Conservation (phyloP, 1,140 invertebrate genomes). For the Cotesia glomerata region DNA sequence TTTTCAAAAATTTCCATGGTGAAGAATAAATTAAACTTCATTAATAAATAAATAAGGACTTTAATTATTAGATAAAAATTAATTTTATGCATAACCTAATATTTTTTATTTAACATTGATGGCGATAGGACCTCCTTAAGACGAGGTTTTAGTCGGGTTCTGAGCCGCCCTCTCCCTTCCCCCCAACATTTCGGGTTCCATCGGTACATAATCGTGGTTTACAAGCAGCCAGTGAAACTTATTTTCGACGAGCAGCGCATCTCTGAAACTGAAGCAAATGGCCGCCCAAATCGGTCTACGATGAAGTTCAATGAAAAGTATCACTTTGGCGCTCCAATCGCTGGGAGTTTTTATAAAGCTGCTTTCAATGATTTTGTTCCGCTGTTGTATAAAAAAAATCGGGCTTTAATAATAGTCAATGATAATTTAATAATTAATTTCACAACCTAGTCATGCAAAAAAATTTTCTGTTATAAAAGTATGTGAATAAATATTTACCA, state of each 20-base stretch:
- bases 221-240: conserved; percentile 79
- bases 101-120: no score
- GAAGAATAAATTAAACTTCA: no score
- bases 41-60: no score
- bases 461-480: no score
- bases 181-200: conserved; percentile 81
- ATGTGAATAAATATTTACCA: no score
- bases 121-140: no score
- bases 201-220: conserved; percentile 88
- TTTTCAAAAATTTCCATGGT: no score
- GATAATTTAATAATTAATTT: no score
- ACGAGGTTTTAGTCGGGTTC: conserved; percentile 79
- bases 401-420: no score
- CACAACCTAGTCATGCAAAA: no score
- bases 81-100: no score
- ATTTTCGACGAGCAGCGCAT: conserved; percentile 68
- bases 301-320: conserved; percentile 84
- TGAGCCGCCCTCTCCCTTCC: conserved; percentile 86
- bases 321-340: conserved; percentile 79
- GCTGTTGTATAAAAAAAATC: conserved; percentile 71
- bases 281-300: conserved; percentile 81
- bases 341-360: conserved; percentile 89
- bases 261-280: conserved; percentile 72
- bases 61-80: no score
- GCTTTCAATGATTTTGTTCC: conserved; percentile 82